These are phyloP conservation scores for Mycteria americana DNA, from an alignment of 2,797 vertebrate genomes.

Conservation along the genomic window DNA sequence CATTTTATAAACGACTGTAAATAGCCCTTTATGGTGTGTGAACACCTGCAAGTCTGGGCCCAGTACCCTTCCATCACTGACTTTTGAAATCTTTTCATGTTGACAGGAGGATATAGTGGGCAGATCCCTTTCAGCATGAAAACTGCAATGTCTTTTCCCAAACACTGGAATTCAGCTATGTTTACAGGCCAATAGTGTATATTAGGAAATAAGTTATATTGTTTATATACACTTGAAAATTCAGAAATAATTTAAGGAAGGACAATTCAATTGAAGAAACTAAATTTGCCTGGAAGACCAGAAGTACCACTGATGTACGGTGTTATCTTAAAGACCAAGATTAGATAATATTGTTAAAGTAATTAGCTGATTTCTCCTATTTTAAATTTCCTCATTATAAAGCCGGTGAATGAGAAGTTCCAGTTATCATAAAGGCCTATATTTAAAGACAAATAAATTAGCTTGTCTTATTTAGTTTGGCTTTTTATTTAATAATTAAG, in stretches of 20 bases:
- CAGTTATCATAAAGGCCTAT: neutral
- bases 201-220: neutral
- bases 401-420: neutral
- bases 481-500: slow-evolving; percentile 5
- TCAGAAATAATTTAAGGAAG: neutral
- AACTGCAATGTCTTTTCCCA: neutral
- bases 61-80: neutral
- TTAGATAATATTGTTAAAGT: neutral
- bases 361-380: neutral
- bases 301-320: neutral
- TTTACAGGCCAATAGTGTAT: neutral
- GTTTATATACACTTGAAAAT: neutral
- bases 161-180: neutral
- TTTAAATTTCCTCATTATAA: neutral
- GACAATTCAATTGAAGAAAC: neutral
- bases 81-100: neutral
- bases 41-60: neutral
- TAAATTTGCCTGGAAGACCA: neutral
- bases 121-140: neutral
- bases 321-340: neutral
- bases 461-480: neutral
- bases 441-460: neutral
- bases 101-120: neutral
- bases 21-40: neutral
- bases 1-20: neutral